Percentiles rank a stretch among this genome's conserved stretches.
phyloP scores from a whole-genome alignment of 2,888 invertebrate species.

The Phalera bucephala region DNA sequence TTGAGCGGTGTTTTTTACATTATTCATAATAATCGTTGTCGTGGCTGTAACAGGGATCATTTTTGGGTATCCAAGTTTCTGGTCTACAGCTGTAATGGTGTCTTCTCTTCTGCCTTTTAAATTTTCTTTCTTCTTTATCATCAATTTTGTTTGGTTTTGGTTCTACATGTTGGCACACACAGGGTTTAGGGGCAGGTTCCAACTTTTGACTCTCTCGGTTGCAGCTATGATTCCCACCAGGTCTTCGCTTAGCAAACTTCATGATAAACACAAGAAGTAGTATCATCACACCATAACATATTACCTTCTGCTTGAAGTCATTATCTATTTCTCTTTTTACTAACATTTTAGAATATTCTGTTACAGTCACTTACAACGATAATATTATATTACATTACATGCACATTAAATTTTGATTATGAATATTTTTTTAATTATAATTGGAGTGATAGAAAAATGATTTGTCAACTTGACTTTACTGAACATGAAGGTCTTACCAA shows the following conservation, averaged over 20 bases:
- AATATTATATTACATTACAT: neutral
- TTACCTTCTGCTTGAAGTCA: conserved; percentile 26
- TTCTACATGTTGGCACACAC: neutral
- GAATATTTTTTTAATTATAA: too few relatives aligned
- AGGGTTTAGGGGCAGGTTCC: neutral
- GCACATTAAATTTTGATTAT: conserved; percentile 11
- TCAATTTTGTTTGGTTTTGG: conserved; percentile 2
- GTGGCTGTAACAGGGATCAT: conserved; percentile 14
- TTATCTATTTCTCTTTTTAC: conserved; percentile 44
- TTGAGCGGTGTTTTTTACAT: conserved; percentile 7
- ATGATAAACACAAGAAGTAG: conserved; percentile 41
- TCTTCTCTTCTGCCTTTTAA: conserved; percentile 35
- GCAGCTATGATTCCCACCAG: neutral
- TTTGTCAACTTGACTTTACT: too few relatives aligned
- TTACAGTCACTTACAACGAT: conserved; percentile 3
- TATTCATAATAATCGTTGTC: conserved; percentile 31
- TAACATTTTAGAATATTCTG: conserved; percentile 39
- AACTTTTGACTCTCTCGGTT: neutral
- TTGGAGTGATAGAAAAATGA: too few relatives aligned
- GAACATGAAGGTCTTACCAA: too few relatives aligned
- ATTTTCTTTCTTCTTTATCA: conserved; percentile 24
- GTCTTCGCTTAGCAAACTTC: conserved; percentile 28
- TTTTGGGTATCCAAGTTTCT: conserved; percentile 42
- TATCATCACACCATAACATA: conserved; percentile 38
- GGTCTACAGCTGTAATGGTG: conserved; percentile 34